phyloP scores from a whole-genome alignment of 2,113 vertebrate genomes.

The Percopsis transmontana region DNA sequence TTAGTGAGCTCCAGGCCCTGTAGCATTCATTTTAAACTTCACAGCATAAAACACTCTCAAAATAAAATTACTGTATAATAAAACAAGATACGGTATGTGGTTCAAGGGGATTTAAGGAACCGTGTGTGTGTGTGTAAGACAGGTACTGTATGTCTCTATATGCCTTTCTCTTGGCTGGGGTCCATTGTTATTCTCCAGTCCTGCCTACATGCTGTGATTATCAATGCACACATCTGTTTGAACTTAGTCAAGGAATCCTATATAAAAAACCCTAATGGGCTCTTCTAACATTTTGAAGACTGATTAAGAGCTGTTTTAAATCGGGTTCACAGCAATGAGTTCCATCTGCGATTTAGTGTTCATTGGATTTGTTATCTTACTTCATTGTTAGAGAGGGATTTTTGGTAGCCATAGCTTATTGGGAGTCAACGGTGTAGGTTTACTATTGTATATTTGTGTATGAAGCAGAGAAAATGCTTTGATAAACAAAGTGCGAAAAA shows the following conservation, averaged over 20 bases:
- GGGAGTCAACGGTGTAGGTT: neutral
- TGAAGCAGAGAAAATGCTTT: constrained; percentile 14
- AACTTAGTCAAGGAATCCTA: constrained; percentile 74
- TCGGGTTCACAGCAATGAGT: constrained; percentile 69
- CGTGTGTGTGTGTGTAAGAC: too few relatives aligned
- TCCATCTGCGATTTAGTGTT: constrained; percentile 71
- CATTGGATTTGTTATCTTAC: constrained; percentile 48
- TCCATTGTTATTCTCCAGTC: constrained; percentile 46
- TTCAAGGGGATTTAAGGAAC: constrained; percentile 8
- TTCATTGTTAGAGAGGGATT: constrained; percentile 2
- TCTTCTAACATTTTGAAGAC: constrained; percentile 70
- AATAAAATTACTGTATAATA: constrained; percentile 1
- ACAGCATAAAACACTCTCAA: too few relatives aligned
- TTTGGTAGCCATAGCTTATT: neutral
- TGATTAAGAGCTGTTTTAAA: constrained; percentile 73
- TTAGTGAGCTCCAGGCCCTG: too few relatives aligned
- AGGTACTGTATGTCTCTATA: constrained; percentile 35
- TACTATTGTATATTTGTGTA: constrained; percentile 30
- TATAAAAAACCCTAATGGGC: constrained; percentile 74
- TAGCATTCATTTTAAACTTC: too few relatives aligned
- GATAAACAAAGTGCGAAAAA: constrained; percentile 6
- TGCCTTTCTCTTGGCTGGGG: constrained; percentile 19
- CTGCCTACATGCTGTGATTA: constrained; percentile 64
- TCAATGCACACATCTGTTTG: constrained; percentile 76
- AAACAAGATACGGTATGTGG: constrained; percentile 14